Percentiles rank a stretch among this genome's conserved stretches.
phyloP scores from a whole-genome alignment of 2,797 vertebrate genomes.

The Hapalemur alaotrensis region DNA sequence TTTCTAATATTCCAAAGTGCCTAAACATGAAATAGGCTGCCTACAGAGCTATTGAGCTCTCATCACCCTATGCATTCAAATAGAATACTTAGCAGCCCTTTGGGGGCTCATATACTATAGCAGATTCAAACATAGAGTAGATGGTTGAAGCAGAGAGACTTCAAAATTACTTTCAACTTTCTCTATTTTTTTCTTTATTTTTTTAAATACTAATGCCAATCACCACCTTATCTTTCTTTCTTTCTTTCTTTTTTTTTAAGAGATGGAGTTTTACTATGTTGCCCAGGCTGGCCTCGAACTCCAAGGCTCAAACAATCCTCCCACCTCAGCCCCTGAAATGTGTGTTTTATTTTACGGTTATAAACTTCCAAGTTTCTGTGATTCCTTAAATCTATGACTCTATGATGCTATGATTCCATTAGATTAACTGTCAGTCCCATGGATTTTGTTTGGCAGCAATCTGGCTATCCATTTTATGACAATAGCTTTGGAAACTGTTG shows the following conservation, averaged over 20 bases:
- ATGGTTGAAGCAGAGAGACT: neutral
- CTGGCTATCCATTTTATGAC: slow-evolving; percentile 31
- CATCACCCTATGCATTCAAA: neutral
- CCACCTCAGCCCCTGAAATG: neutral
- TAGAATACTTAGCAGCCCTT: neutral
- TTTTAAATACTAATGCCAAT: neutral
- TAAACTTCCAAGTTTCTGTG: neutral
- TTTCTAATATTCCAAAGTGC: neutral
- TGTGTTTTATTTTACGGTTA: neutral
- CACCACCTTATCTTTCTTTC: neutral
- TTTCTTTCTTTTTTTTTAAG: neutral
- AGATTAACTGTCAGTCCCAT: neutral
- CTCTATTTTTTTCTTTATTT: neutral
- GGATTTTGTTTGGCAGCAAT: slow-evolving; percentile 24
- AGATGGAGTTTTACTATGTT: neutral
- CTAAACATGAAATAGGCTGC: neutral
- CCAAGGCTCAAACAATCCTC: neutral
- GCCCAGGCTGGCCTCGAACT: neutral
- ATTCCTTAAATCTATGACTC: neutral
- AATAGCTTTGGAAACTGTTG: slow-evolving; percentile 51
- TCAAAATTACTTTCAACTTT: neutral
- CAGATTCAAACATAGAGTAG: neutral
- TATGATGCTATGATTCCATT: neutral
- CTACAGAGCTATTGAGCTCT: neutral
- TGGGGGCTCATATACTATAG: neutral